Evolutionary conservation across 2,888 invertebrate species (phyloP), one percentile per base, ranked within the genome.

Genomic region (Archips crataeganus): DNA sequence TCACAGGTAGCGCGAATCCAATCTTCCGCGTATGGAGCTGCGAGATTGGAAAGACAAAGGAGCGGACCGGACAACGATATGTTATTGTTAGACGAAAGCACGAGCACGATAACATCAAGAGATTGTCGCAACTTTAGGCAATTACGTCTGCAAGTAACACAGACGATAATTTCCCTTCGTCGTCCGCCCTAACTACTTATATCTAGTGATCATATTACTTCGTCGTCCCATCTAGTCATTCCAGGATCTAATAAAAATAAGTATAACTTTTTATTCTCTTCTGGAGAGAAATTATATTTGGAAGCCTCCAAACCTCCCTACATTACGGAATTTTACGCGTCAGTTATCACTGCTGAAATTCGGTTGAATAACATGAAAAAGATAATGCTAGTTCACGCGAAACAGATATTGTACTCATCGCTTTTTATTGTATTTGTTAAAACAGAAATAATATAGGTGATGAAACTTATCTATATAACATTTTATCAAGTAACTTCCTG

Each of bases 101-200:
- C 63, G 47, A 10, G 57, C 61, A 62, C 63, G 47, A 63, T 63
- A 72, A 68, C 62, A 68, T 72, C 62, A 45, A 9, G 23, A 34
- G 15, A 54, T 57, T 54, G 67, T 68, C 62, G 32, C 67, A 68
- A 72, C 62, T 68, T 72, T 45, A 68, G 72, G 62, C 62, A 72
- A 72, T 72, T 68, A 34, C 72, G 32, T 54, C 61, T 42, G 11
- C 61, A 42, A 42, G 54, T 36, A 62, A 23, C 47, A 42, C 62
- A 42, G 69, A 67, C 23, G 62, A 62, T 72, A 68, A 72, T 72
- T 67, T 32, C 47, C 34, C 54, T 51, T 54, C 57, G 10, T 62
- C 47, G 6, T 45, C 32, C 34, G 39, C 23, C 49, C 13, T 54
- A n/a, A 15, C 61, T 71, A 66, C 3, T 2, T 36, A 11, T 65